phyloP scores from a whole-genome alignment of 2,888 invertebrate species.

The Spodoptera picta region DNA sequence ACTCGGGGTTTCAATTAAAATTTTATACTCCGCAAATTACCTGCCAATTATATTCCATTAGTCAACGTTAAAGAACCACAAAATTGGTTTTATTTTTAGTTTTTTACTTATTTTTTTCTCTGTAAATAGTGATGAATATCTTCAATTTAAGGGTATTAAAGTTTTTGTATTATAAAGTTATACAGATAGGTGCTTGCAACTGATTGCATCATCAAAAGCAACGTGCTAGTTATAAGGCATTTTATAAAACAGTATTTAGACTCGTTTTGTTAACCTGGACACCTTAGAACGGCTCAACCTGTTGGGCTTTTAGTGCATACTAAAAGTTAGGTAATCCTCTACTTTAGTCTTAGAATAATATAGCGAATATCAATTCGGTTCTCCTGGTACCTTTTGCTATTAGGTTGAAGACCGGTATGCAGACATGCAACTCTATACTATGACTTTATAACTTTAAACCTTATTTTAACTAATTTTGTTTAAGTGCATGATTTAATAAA shows the following conservation, averaged over 20 bases:
- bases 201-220: conserved; percentile 36
- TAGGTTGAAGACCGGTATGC: no score
- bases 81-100: conserved; percentile 60
- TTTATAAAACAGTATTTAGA: neutral
- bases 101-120: conserved; percentile 55
- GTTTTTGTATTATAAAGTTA: conserved; percentile 21
- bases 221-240: conserved; percentile 23
- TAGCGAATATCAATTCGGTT: no score
- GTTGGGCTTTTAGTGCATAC: conserved; percentile 14
- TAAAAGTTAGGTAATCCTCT: neutral
- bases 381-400: no score
- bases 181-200: conserved; percentile 13
- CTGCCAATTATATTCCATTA: conserved; percentile 83
- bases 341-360: no score
- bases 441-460: no score
- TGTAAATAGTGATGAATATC: conserved; percentile 50
- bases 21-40: conserved; percentile 84
- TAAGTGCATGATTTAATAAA: conserved; percentile 1
- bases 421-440: no score
- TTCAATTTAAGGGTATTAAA: conserved; percentile 48
- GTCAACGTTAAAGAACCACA: conserved; percentile 67
- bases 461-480: no score
- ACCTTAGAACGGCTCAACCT: neutral
- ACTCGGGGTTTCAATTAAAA: conserved; percentile 83
- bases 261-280: neutral